Percentiles rank a stretch among this genome's conserved stretches.
Conservation (phyloP, 2,113 vertebrate species). For the Cacatua alba region DNA sequence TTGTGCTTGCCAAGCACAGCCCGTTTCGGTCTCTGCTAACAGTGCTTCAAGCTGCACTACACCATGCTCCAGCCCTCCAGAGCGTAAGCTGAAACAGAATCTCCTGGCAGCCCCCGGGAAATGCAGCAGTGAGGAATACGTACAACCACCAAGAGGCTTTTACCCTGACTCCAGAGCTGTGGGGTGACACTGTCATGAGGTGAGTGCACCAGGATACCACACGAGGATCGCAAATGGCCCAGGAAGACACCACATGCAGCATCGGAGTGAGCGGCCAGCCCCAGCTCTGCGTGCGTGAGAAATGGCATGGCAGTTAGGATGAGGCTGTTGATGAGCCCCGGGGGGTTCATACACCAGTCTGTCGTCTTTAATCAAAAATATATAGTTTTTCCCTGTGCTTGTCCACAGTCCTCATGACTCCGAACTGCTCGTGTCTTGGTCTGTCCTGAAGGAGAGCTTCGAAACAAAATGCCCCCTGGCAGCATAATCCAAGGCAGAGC, state of each 20-base stretch:
- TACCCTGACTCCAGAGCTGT: neutral
- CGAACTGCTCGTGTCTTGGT: neutral
- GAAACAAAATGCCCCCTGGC: neutral
- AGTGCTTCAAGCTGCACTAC: neutral
- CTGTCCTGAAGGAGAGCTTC: neutral
- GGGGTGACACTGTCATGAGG: neutral
- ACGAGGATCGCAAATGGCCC: neutral
- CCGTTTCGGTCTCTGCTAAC: neutral
- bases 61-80: neutral
- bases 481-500: neutral
- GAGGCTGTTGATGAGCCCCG: neutral
- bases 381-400: neutral
- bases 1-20: constrained; percentile 54
- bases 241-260: neutral
- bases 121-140: neutral
- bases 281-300: neutral
- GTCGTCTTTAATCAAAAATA: neutral
- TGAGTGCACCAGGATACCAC: neutral
- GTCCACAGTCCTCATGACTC: neutral
- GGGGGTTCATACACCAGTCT: neutral
- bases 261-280: accelerated
- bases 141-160: neutral
- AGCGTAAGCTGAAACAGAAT: neutral
- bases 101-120: neutral
- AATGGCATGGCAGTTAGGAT: neutral